phyloP scores from a whole-genome alignment of 2,113 vertebrate genomes.

The Lontra canadensis region DNA sequence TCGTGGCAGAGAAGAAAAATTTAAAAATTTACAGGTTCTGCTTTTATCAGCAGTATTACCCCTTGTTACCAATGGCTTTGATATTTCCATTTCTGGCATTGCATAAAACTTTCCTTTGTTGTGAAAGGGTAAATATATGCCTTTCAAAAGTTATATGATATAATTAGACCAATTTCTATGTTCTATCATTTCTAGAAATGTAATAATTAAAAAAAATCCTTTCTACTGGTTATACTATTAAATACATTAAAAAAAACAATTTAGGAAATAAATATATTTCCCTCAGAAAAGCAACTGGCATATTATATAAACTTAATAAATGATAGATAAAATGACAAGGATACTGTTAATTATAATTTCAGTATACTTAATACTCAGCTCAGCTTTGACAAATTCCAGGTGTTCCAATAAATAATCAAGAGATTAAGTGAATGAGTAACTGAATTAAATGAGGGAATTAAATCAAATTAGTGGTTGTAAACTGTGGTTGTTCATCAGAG shows the following conservation, averaged over 20 bases:
- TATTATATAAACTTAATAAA: background rate
- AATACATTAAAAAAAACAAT: background rate
- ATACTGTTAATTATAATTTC: background rate
- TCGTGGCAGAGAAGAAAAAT: constrained; percentile 46
- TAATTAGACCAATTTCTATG: background rate
- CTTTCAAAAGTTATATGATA: background rate
- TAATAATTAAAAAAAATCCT: background rate
- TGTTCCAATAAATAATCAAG: constrained; percentile 26
- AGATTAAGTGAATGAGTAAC: constrained; percentile 19
- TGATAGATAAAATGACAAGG: background rate
- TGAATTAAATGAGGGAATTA: constrained; percentile 38
- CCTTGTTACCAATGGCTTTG: background rate
- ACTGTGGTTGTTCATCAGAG: background rate
- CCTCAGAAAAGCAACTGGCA: background rate
- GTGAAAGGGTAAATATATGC: background rate
- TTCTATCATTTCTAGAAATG: background rate
- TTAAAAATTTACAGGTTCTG: background rate
- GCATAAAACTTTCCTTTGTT: background rate
- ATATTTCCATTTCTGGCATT: background rate
- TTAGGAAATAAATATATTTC: background rate
- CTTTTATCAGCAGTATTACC: background rate
- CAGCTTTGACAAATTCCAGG: background rate
- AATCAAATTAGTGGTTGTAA: background rate
- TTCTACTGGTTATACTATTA: background rate
- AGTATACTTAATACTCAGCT: background rate